Base-by-base conservation (phyloP, 2,888 invertebrate species). In the Trypoxylon attenuatum region DNA sequence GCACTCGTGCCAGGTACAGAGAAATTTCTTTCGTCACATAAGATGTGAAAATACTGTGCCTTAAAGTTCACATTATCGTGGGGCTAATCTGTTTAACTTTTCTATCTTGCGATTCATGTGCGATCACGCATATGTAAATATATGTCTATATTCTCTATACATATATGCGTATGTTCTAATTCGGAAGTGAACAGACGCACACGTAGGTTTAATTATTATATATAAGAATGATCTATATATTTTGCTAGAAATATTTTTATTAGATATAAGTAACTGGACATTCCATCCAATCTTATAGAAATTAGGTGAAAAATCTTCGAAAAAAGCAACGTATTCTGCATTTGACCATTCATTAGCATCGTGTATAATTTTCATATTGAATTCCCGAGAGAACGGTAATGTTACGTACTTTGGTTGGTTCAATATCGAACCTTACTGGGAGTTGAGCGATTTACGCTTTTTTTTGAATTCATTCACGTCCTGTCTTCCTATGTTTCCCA, bases 181-280 rank as follows among this genome's bases (percentile, higher is more conserved):
- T 18, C 6, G 16, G 22, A 41, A 23, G 15, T 41, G 43, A 19
- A 41, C 49, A 38, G 13, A 33, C 45, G 47, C 23, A 43, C 43
- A 38, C 23, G 23, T 33, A 46, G 16, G 45, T 22, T 42, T 16
- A 55, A 29, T 23, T 47, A 21, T 46, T 45, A 54, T 13, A 65
- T 43, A 64, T 69, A 66, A 56, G 52, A 52, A 69, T 57, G 53
- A 71, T 61, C 67, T 74, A 77, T 81, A 77, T 77, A 75, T 80
- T 77, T 80, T 80, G 74, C 67, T 81, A 81, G 59, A 71, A 60
- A 75, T 73, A 79, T 76, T 73, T 81, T 75, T 71, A 77, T 68
- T 69, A 73, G 65, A 27, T 4, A 21, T 71, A 72, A 77, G 66
- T n/a, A 42, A 63, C 61, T 73, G 71, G 73, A 73, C 79, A 79